Percentiles rank a stretch among this genome's conserved stretches.
These are phyloP conservation scores for Cynopterus sphinx DNA, from an alignment of 2,797 vertebrate species.

Conservation along the genomic window DNA sequence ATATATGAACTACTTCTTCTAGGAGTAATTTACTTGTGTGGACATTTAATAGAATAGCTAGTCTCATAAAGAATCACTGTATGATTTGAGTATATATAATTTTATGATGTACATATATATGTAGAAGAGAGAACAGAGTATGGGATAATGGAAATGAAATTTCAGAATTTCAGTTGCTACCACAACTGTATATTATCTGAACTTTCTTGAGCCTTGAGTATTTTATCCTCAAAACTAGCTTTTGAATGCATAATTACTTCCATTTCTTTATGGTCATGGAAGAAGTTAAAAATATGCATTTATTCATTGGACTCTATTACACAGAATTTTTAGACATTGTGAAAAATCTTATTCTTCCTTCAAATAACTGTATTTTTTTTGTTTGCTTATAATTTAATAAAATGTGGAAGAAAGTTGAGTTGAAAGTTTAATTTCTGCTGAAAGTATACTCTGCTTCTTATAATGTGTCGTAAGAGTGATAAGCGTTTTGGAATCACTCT, in stretches of 20 bases:
- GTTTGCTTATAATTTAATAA: constrained; percentile 41
- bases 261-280: constrained; percentile 56
- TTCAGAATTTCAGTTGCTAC: neutral
- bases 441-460: neutral
- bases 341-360: constrained; percentile 25
- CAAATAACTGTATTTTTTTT: constrained; percentile 11
- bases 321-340: constrained; percentile 55
- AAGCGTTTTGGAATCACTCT: neutral
- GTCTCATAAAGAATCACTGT: neutral
- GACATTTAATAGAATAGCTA: constrained; percentile 6
- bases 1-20: neutral
- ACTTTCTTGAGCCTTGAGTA: constrained; percentile 31
- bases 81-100: neutral
- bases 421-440: neutral
- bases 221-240: constrained; percentile 59
- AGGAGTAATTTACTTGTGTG: neutral
- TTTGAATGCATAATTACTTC: constrained; percentile 61
- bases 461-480: neutral
- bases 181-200: constrained; percentile 45
- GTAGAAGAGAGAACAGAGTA: neutral
- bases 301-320: constrained; percentile 59
- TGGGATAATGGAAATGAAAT: neutral
- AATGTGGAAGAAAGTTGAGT: neutral
- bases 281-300: constrained; percentile 52
- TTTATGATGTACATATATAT: neutral